phyloP scores from a whole-genome alignment of 2,888 invertebrate species.

The Cerceris ruficornis region DNA sequence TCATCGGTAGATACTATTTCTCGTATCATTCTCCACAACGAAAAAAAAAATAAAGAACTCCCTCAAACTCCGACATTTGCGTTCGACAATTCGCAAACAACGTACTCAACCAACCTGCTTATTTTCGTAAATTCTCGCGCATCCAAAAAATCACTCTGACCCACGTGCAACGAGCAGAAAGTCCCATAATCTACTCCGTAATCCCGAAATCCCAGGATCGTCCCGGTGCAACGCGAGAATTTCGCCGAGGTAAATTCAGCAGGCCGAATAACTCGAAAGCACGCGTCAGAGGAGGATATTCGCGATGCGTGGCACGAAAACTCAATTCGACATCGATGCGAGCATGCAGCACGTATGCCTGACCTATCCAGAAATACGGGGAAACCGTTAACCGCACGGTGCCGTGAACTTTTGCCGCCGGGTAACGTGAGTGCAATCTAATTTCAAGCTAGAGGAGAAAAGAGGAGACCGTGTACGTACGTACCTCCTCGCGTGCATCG shows the following conservation, averaged over 20 bases:
- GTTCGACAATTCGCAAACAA: no score
- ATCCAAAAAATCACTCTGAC: no score
- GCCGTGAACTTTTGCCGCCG: constrained; percentile 59
- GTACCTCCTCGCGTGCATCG: constrained; percentile 41
- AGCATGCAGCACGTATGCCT: constrained; percentile 44
- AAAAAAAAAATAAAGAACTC: no score
- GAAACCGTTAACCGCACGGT: constrained; percentile 56
- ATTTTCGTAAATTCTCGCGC: no score
- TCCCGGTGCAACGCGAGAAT: background rate
- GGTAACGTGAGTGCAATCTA: constrained; percentile 61
- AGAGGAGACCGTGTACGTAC: constrained; percentile 3
- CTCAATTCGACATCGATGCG: constrained; percentile 54
- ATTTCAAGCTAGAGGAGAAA: constrained; percentile 43
- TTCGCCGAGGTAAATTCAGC: background rate
- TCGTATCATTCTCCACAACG: no score
- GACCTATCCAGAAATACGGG: constrained; percentile 49
- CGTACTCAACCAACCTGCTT: no score
- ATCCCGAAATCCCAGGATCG: background rate
- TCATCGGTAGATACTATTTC: no score
- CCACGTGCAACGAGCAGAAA: no score
- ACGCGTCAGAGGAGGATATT: constrained; percentile 29
- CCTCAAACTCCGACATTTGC: no score
- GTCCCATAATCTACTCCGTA: background rate
- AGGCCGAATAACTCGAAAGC: constrained; percentile 35
- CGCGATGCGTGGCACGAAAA: constrained; percentile 59